Evolutionary conservation across 2,888 invertebrate genomes (phyloP).

Genomic region (Dinocampus coccinellae): DNA sequence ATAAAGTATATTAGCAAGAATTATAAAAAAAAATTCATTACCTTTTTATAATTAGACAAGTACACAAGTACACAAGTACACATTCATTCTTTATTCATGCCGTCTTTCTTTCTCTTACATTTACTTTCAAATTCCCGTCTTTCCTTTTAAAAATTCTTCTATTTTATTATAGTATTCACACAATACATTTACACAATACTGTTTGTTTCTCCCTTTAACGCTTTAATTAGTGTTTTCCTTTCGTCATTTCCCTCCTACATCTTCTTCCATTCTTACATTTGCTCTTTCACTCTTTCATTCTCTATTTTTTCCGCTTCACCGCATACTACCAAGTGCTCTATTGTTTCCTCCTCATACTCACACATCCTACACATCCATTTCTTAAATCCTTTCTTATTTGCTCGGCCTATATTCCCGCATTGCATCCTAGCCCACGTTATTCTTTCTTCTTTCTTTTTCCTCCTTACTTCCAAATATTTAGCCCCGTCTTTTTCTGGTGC

Average conservation of each 20-base stretch:
- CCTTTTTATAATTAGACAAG: too few relatives aligned
- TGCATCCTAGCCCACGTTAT: not conserved
- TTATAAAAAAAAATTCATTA: too few relatives aligned
- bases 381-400: not conserved
- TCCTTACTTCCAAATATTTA: not conserved
- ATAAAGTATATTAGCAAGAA: too few relatives aligned
- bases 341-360: not conserved
- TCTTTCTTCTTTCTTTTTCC: not conserved
- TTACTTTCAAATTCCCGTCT: too few relatives aligned
- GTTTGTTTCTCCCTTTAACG: not conserved
- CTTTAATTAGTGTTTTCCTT: not conserved
- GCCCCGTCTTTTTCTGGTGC: not conserved
- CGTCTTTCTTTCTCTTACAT: too few relatives aligned
- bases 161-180: not conserved
- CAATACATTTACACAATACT: too few relatives aligned
- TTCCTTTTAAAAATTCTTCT: too few relatives aligned
- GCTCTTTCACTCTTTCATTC: not conserved
- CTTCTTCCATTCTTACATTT: not conserved
- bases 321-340: not conserved
- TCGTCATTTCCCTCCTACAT: not conserved
- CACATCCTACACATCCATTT: not conserved
- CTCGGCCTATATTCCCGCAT: not conserved
- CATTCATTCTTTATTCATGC: too few relatives aligned
- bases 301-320: not conserved
- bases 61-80: too few relatives aligned